These are phyloP conservation scores for Bovichtus diacanthus DNA, from an alignment of 2,797 vertebrate species.

Conservation along the genomic window DNA sequence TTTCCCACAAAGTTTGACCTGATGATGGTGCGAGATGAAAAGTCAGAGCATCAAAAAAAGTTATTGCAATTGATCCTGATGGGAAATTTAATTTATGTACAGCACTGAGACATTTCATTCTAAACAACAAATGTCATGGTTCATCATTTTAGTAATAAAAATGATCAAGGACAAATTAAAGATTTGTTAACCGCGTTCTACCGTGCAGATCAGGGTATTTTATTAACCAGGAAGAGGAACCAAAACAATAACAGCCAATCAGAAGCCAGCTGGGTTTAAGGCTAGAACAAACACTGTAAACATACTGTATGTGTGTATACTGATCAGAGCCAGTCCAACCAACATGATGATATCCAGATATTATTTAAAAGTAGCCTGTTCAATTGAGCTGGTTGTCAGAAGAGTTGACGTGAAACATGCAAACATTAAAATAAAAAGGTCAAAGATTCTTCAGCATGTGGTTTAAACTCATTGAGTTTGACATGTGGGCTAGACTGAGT, in stretches of 20 bases:
- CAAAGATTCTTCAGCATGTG: neutral
- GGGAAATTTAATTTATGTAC: neutral
- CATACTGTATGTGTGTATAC: neutral
- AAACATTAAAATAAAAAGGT: constrained; percentile 3
- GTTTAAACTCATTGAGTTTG: neutral
- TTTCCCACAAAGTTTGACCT: too few relatives aligned
- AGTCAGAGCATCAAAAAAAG: too few relatives aligned
- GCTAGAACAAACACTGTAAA: too few relatives aligned
- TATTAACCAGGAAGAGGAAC: neutral
- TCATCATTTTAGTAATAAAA: neutral
- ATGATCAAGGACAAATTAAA: neutral
- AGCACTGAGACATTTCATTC: too few relatives aligned
- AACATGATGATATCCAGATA: neutral
- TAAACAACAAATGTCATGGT: neutral
- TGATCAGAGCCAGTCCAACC: neutral
- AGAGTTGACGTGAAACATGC: neutral
- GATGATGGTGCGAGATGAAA: too few relatives aligned
- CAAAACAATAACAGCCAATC: neutral
- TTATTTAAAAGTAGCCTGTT: neutral
- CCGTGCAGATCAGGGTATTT: too few relatives aligned
- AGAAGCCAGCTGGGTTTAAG: neutral
- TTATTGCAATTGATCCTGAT: neutral
- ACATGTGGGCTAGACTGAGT: too few relatives aligned
- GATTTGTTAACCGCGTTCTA: neutral
- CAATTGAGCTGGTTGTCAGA: neutral